Evolutionary conservation across 2,113 vertebrate species (phyloP), one percentile per base, ranked within the genome.

Genomic region (Pongo abelii): DNA sequence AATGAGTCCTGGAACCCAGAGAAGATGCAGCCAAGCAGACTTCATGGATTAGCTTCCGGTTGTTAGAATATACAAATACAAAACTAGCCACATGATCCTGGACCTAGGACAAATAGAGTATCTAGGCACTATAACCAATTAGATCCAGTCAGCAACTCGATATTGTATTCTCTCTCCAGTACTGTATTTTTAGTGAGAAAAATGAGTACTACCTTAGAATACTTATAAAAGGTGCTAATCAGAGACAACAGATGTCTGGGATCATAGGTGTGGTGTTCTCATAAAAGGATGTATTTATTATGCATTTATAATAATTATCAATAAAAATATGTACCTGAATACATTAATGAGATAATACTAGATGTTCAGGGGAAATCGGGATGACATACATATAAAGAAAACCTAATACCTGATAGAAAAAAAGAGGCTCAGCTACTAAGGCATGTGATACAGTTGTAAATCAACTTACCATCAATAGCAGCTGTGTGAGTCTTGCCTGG

Each of bases 401-500:
- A 85, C 46, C 20, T 89, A 92, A 48, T 16, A 81, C 17, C 61
- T 69, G 35, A 83, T 2, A 57, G 59, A 64, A 87, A 59, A 78
- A 88, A 87, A 52, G 5, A 64, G 67, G 12, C 80, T 52, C 79
- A 70, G 57, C 38, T 83, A 35, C 27, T 38, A 81, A 90, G 72
- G 38, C 55, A 64, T 48, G 55, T 27, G 4, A 84, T 25, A 83
- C 8, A 67, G 40, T 2, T 57, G 11, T 72, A 89, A 69, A 92
- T 70, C 70, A 57, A 94, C 98, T 99, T 98, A 99, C 99, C 99
- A 94, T 99, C 99, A 86, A 99, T 99, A 92, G 99, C 99, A 89
- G 99, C 99, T 35, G 99, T 99, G 96, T 99, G 99, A 9, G 99
- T 99, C 98, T 99, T 99, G 89, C 99, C 99, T 57, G 99, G 99